These are phyloP conservation scores for Vidua macroura DNA, from an alignment of 2,113 vertebrate species.

Conservation along the genomic window DNA sequence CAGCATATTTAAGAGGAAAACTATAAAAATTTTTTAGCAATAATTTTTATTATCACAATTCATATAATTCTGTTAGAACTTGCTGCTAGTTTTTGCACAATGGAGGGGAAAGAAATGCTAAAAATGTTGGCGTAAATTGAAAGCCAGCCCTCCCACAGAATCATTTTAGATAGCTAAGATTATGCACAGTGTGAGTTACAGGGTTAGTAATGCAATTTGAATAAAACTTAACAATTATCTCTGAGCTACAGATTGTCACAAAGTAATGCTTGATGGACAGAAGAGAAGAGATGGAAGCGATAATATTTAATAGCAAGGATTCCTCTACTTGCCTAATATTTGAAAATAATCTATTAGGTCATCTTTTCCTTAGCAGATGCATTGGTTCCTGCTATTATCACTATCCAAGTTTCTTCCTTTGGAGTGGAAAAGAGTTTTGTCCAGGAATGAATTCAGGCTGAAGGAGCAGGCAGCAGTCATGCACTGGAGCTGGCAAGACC, in stretches of 20 bases:
- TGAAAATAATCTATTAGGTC: conserved; percentile 42
- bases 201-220: conserved; percentile 3
- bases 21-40: neutral
- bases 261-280: neutral
- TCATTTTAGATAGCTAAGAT: conserved; percentile 8
- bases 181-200: neutral
- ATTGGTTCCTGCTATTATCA: neutral
- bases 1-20: neutral
- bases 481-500: neutral
- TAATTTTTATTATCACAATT: neutral
- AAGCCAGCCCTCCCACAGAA: conserved; percentile 37
- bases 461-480: accelerated
- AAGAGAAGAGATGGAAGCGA: neutral
- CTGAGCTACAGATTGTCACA: neutral
- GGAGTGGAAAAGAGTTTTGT: neutral
- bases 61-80: neutral
- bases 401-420: neutral
- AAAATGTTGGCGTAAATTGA: neutral
- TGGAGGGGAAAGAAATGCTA: neutral
- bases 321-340: conserved; percentile 6
- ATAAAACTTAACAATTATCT: conserved; percentile 11
- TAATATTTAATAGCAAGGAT: conserved; percentile 47
- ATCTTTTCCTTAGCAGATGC: neutral
- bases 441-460: neutral
- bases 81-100: neutral